Evolutionary conservation across 1,140 invertebrate genomes (phyloP).

Genomic region (Ptiloglossa arizonensis): DNA sequence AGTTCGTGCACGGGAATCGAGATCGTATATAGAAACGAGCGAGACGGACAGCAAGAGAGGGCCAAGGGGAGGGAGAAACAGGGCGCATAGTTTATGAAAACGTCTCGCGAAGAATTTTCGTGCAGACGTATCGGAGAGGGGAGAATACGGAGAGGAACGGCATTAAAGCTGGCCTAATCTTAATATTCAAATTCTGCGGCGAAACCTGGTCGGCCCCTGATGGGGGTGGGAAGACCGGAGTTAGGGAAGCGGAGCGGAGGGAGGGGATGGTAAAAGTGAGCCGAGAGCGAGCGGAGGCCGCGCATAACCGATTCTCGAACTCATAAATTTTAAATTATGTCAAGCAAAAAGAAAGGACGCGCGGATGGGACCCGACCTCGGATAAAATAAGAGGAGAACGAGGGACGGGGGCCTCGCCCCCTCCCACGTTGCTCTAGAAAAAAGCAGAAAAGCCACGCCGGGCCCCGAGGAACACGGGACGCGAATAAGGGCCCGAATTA

Average conservation of each 20-base stretch:
- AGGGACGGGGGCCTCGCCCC: constrained; percentile 25
- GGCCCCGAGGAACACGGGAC: constrained; percentile 19
- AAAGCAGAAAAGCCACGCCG: constrained; percentile 58
- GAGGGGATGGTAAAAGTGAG: constrained; percentile 54
- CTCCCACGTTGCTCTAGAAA: constrained; percentile 53
- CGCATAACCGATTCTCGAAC: constrained; percentile 77
- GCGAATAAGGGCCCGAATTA: constrained; percentile 32
- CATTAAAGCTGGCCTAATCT: constrained; percentile 76
- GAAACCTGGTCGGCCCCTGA: constrained; percentile 63
- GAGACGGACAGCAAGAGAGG: not conserved
- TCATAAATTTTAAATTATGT: constrained; percentile 81
- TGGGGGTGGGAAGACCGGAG: constrained; percentile 43
- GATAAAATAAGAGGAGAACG: constrained; percentile 65
- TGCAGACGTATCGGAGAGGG: constrained; percentile 1
- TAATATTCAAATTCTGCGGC: constrained; percentile 78
- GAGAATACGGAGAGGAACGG: not conserved
- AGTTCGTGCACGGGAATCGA: not conserved
- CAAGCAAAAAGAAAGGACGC: constrained; percentile 74
- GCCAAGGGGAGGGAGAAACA: not conserved
- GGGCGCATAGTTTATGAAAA: constrained; percentile 45
- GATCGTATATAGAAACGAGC: not conserved
- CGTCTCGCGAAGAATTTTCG: constrained; percentile 34
- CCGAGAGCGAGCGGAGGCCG: constrained; percentile 46
- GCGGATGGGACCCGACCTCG: constrained; percentile 68
- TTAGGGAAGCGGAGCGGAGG: constrained; percentile 48